Evolutionary conservation across 2,888 invertebrate species (phyloP).

Genomic region (Tridacna crocea): DNA sequence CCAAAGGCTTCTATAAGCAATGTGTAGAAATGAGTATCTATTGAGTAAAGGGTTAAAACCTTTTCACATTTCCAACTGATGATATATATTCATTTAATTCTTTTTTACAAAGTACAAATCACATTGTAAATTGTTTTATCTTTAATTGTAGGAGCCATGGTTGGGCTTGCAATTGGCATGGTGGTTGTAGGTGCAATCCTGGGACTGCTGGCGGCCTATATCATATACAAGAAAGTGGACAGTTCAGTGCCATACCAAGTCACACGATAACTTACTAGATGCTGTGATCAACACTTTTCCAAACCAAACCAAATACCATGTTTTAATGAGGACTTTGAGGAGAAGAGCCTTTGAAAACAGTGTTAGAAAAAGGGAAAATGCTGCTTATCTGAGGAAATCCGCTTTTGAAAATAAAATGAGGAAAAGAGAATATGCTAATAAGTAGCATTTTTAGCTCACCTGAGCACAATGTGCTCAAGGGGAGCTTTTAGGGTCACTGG

Average conservation of each 20-base stretch:
- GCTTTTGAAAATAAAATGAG: background rate
- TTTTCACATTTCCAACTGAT: too few relatives aligned
- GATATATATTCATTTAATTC: too few relatives aligned
- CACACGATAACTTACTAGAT: background rate
- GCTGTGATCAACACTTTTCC: background rate
- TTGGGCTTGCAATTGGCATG: conserved; percentile 66
- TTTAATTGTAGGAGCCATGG: conserved; percentile 52
- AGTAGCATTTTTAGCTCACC: background rate
- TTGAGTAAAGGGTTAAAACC: too few relatives aligned
- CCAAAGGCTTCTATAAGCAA: too few relatives aligned
- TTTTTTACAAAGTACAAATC: too few relatives aligned
- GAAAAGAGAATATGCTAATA: background rate
- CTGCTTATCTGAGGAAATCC: background rate
- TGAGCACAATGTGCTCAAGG: too few relatives aligned
- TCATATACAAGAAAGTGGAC: conserved; percentile 58
- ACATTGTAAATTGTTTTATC: too few relatives aligned
- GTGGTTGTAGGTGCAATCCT: conserved; percentile 55
- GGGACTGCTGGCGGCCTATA: conserved; percentile 50
- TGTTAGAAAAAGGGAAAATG: background rate
- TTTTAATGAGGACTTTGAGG: background rate
- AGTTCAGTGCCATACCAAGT: conserved; percentile 56
- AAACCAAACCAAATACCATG: background rate
- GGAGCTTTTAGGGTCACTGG: too few relatives aligned
- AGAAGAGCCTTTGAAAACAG: too few relatives aligned
- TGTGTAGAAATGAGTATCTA: too few relatives aligned